Evolutionary conservation across 2,113 vertebrate genomes (phyloP).

Genomic region (Misgurnus anguillicaudatus): DNA sequence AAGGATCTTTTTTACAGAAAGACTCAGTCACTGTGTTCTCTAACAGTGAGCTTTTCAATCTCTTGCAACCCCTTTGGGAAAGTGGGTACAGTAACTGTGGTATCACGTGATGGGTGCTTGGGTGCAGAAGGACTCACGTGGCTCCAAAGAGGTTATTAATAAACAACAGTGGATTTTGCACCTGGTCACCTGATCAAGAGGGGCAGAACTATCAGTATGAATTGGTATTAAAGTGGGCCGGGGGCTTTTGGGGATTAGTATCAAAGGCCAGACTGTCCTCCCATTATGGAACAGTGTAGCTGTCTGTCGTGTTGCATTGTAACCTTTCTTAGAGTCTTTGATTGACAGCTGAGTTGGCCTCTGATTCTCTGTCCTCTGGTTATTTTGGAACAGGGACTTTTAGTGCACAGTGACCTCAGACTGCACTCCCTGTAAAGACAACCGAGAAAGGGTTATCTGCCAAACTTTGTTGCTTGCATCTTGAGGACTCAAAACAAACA

Average conservation of each 20-base stretch:
- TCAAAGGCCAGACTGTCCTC: conserved; percentile 1
- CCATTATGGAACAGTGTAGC: conserved; percentile 15
- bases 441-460: not conserved
- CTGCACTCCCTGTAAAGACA: conserved; percentile 17
- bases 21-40: conserved; percentile 11
- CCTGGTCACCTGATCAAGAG: conserved; percentile 25
- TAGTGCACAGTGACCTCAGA: not conserved
- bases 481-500: not conserved
- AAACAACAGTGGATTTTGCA: conserved; percentile 40
- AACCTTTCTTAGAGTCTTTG: not conserved
- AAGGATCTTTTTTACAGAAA: conserved; percentile 11
- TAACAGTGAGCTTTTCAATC: conserved; percentile 12
- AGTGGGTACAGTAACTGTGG: not conserved
- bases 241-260: conserved; percentile 22
- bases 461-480: not conserved
- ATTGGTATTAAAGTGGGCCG: conserved; percentile 8
- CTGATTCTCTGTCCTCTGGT: conserved; percentile 17
- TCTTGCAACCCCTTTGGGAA: not conserved
- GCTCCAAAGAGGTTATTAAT: conserved; percentile 37
- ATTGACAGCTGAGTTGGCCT: conserved; percentile 15
- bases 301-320: conserved; percentile 12
- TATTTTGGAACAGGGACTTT: conserved; percentile 41
- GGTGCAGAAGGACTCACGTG: conserved; percentile 16
- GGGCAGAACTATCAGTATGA: not conserved
- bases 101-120: not conserved